A percentile compares a stretch with the other conserved stretches of the same genome.
These are phyloP conservation scores for Bos indicus DNA, from an alignment of 2,113 vertebrate genomes.

Conservation along the genomic window DNA sequence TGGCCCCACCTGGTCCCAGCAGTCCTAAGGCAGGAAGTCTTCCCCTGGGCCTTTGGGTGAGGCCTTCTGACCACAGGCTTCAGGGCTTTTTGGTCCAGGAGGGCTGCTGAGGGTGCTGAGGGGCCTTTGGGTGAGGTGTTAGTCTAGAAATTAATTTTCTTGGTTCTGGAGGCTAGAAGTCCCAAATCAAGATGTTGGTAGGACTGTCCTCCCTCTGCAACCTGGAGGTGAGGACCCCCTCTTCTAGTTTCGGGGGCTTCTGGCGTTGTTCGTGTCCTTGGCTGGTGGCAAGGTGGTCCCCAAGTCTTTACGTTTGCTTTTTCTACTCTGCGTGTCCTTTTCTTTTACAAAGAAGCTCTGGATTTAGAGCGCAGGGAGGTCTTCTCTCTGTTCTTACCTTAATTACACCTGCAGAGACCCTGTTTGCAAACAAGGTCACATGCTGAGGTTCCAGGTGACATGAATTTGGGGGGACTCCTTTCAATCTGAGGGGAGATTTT, in stretches of 20 bases:
- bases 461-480: not conserved
- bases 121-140: not conserved
- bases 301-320: rapidly evolving
- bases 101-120: not conserved
- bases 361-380: not conserved
- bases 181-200: not conserved
- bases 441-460: not conserved
- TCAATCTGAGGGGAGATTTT: not conserved
- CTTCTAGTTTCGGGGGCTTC: rapidly evolving
- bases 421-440: not conserved
- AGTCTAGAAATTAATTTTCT: not conserved
- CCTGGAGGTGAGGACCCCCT: rapidly evolving
- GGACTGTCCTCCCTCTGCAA: not conserved
- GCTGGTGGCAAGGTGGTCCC: not conserved
- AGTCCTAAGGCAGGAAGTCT: not conserved
- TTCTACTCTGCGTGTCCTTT: not conserved
- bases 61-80: not conserved
- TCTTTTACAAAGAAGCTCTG: not conserved
- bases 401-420: not conserved
- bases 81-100: not conserved
- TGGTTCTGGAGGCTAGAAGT: not conserved
- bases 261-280: rapidly evolving
- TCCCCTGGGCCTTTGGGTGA: not conserved
- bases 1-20: not conserved
- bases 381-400: not conserved